Evolutionary conservation across 2,113 vertebrate species (phyloP).

Genomic region (Chitala chitala): DNA sequence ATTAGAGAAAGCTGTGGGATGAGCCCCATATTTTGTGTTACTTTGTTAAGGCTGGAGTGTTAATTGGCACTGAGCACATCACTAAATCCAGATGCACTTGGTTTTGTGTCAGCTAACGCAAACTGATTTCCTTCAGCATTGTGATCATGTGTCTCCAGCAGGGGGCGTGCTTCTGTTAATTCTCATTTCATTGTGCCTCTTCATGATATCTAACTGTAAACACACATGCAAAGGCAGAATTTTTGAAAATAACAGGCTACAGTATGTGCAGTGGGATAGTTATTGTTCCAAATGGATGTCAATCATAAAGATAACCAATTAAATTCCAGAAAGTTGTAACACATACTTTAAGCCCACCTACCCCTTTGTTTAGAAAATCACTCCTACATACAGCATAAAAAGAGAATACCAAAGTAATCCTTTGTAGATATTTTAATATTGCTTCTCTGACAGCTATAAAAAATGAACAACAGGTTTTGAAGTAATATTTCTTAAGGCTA

Average conservation of each 20-base stretch:
- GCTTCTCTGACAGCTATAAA: not conserved
- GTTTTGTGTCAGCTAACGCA: too few relatives aligned
- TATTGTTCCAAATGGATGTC: not conserved
- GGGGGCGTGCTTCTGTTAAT: constrained; percentile 35
- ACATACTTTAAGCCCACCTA: not conserved
- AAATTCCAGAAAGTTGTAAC: not conserved
- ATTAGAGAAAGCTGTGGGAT: not conserved
- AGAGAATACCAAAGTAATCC: not conserved
- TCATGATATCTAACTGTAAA: constrained; percentile 12
- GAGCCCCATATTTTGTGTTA: too few relatives aligned
- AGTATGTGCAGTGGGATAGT: not conserved
- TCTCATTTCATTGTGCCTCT: constrained; percentile 18
- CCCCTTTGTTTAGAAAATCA: not conserved
- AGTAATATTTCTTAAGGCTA: too few relatives aligned
- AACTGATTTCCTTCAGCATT: not conserved
- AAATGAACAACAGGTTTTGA: not conserved
- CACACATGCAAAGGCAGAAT: not conserved
- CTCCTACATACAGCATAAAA: not conserved
- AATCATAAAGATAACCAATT: too few relatives aligned
- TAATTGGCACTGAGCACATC: too few relatives aligned
- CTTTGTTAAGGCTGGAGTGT: too few relatives aligned
- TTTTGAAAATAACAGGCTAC: not conserved
- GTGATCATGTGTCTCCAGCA: constrained; percentile 33
- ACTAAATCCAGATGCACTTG: too few relatives aligned
- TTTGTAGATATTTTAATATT: not conserved